Base-by-base conservation (phyloP, 2,888 invertebrate genomes). In the Leptura quadrifasciata region DNA sequence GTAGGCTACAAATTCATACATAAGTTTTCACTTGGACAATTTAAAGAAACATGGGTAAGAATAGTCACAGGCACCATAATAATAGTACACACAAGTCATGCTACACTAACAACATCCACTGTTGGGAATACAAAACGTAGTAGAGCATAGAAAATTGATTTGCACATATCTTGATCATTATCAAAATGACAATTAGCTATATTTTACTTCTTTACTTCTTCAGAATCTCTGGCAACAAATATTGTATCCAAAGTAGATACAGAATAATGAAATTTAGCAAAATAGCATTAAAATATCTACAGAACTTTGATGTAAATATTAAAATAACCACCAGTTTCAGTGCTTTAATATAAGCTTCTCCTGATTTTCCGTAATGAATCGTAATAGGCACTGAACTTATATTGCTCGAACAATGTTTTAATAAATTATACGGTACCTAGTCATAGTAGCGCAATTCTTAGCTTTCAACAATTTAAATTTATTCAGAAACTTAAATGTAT, bases 1-100 rank as follows among this genome's bases (percentile, higher is more conserved):
- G 60, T 60, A 60, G 60, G 60, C 60, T 27, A 31, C 60, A 60
- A 24, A 60, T n/a, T 31, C 24, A 60, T 27, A 60, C 27, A 21
- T 60, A 27, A 12, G 12, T 21, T 18, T 21, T 20, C 2, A 60
- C n/a, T 27, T 60, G 60, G 60, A 60, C 27, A 60, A 27, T 3
- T 15, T 27, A 27, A 60, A 27, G 15, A 4, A 15, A 31, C 27
- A 24, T 27, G 21, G 60, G 60, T 60, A 60, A 60, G 60, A 60
- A 24, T 27, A 60, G n/a, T n/a, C 12, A 47, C 6, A 47, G 5
- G 17, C 47, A 47, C 47, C 3, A 15, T n/a, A n/a, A n/a, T n/a
- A n/a, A 47, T 47, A 47, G 15, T n/a, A 17, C 3, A 47, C 47
- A n/a, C n/a, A 12, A 47, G 15, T 15, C n/a, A 47, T 5, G 0